phyloP scores from a whole-genome alignment of 2,888 invertebrate species.

The Ophonus ardosiacus region DNA sequence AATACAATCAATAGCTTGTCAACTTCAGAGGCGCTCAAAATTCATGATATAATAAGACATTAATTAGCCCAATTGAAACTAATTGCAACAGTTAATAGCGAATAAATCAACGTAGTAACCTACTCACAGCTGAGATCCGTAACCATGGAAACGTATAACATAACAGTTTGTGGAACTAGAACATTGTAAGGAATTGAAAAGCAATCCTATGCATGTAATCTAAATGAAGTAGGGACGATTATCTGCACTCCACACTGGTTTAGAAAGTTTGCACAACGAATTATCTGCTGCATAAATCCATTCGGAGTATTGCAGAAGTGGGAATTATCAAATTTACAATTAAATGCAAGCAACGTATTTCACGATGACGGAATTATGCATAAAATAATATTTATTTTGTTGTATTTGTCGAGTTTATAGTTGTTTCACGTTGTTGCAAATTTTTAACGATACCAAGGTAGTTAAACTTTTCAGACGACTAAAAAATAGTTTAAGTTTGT shows the following conservation, averaged over 20 bases:
- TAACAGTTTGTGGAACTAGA: conserved; percentile 11
- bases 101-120: neutral
- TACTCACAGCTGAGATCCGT: neutral
- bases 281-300: conserved; percentile 25
- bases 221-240: neutral
- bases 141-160: neutral
- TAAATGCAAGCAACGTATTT: neutral
- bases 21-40: neutral
- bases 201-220: conserved; percentile 10
- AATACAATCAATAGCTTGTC: neutral
- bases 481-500: neutral
- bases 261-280: conserved; percentile 26
- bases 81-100: conserved; percentile 20
- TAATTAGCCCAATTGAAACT: conserved; percentile 1
- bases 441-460: neutral
- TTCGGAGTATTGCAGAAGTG: neutral
- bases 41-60: conserved; percentile 21
- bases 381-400: neutral
- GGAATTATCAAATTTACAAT: neutral
- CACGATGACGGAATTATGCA: neutral
- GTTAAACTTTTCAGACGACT: neutral
- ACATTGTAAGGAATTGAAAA: conserved; percentile 18
- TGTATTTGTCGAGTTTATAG: no score
- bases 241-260: neutral
- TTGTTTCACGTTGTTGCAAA: neutral